A percentile compares a stretch with the other conserved stretches of the same genome.
These are phyloP conservation scores for Hipparchia sbordonii DNA, from an alignment of 2,888 invertebrate genomes.

Conservation along the genomic window DNA sequence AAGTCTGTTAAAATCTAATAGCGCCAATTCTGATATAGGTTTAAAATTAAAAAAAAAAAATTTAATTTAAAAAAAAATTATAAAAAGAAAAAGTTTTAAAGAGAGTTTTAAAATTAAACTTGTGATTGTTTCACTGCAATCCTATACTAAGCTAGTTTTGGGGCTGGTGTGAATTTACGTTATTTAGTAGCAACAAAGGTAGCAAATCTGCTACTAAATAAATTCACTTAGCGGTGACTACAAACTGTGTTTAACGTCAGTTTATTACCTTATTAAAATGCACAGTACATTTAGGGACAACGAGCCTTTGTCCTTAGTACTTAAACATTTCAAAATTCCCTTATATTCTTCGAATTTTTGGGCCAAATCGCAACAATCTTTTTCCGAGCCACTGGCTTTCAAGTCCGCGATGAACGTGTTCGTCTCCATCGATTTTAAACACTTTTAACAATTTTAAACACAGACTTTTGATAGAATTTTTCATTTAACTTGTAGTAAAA, in stretches of 20 bases:
- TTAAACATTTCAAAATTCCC: constrained; percentile 51
- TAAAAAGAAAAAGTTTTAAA: too few relatives aligned
- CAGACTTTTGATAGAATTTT: neutral
- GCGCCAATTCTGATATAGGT: too few relatives aligned
- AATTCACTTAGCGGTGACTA: neutral
- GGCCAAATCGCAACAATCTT: constrained; percentile 54
- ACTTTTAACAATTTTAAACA: constrained; percentile 20
- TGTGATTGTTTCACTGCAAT: too few relatives aligned
- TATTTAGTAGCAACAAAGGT: too few relatives aligned
- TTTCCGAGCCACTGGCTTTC: constrained; percentile 59
- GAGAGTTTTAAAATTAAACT: too few relatives aligned
- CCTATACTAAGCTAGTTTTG: too few relatives aligned
- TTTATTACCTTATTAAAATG: constrained; percentile 67
- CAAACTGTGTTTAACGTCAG: neutral
- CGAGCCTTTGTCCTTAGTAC: constrained; percentile 54
- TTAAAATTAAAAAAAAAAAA: too few relatives aligned
- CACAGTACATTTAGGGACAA: constrained; percentile 70
- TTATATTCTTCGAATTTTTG: constrained; percentile 55
- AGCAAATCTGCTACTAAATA: too few relatives aligned
- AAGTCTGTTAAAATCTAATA: too few relatives aligned
- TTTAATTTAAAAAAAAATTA: too few relatives aligned
- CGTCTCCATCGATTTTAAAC: constrained; percentile 55
- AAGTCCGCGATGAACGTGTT: constrained; percentile 62
- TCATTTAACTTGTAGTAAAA: neutral
- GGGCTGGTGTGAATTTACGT: too few relatives aligned